These are phyloP conservation scores for Cydia strobilella DNA, from an alignment of 1,140 invertebrate species.

Conservation along the genomic window DNA sequence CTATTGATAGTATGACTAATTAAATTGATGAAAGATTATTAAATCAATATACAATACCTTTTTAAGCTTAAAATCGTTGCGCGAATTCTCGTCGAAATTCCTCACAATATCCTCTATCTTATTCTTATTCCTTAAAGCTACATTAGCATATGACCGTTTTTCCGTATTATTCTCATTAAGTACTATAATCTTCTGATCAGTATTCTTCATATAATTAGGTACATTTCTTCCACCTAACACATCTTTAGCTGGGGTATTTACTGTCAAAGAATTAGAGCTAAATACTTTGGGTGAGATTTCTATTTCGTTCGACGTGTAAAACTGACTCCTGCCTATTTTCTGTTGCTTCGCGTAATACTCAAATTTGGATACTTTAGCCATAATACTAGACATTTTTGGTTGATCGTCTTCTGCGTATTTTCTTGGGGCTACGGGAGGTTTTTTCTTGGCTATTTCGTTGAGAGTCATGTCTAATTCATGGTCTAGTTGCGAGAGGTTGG, in stretches of 20 bases:
- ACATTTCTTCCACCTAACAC: constrained; percentile 83
- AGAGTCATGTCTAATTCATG: constrained; percentile 74
- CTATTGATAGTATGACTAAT: no score
- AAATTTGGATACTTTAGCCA: constrained; percentile 83
- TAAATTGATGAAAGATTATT: no score
- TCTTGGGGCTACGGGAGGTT: constrained; percentile 72
- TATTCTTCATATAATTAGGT: constrained; percentile 80
- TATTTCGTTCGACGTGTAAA: constrained; percentile 64
- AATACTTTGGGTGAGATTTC: constrained; percentile 88
- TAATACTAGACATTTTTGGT: constrained; percentile 77
- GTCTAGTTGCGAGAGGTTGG: constrained; percentile 62
- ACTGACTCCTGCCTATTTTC: constrained; percentile 64
- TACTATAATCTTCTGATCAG: constrained; percentile 61
- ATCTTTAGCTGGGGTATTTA: constrained; percentile 89
- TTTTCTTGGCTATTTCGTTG: constrained; percentile 72
- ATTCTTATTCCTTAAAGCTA: constrained; percentile 66
- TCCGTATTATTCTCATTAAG: constrained; percentile 71
- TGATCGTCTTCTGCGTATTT: constrained; percentile 71
- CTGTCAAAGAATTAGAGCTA: constrained; percentile 86
- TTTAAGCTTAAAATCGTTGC: constrained; percentile 53
- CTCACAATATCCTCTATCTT: constrained; percentile 75
- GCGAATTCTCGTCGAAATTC: constrained; percentile 65
- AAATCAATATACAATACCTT: no score
- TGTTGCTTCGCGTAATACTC: constrained; percentile 82
- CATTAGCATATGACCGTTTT: constrained; percentile 72